Percentiles rank a stretch among this genome's conserved stretches.
These are phyloP conservation scores for Epinephelus malabaricus DNA, from an alignment of 2,797 vertebrate genomes.

Conservation along the genomic window DNA sequence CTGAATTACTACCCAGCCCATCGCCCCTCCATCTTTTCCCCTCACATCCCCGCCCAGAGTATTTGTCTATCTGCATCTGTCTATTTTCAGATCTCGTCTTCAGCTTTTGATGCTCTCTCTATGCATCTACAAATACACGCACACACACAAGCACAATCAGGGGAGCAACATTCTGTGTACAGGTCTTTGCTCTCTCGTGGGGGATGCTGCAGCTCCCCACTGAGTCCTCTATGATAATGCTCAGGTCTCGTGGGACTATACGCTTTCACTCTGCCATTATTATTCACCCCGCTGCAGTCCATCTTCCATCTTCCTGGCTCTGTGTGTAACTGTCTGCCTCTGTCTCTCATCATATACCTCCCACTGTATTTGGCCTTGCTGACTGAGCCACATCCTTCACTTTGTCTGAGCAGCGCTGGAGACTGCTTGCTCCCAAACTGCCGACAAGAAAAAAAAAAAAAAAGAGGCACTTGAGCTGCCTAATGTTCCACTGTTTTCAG, in stretches of 20 bases:
- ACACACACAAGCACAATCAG: conserved; percentile 6
- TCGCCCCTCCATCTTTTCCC: conserved; percentile 19
- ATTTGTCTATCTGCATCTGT: conserved; percentile 22
- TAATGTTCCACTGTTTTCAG: conserved; percentile 23
- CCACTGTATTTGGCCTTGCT: conserved; percentile 61
- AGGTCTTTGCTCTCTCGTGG: conserved; percentile 48
- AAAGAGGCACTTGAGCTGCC: conserved; percentile 16
- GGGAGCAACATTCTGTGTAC: conserved; percentile 18
- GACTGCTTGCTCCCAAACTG: conserved; percentile 30
- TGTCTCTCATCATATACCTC: conserved; percentile 65
- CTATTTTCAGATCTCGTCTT: conserved; percentile 31
- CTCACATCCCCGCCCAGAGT: conserved; percentile 5
- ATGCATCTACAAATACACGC: not conserved
- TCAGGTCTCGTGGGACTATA: conserved; percentile 47
- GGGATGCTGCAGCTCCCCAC: conserved; percentile 52
- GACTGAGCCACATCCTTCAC: conserved; percentile 64
- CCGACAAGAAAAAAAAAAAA: not conserved
- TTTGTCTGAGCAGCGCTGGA: conserved; percentile 18
- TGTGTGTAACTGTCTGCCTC: conserved; percentile 46
- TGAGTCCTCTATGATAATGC: conserved; percentile 53
- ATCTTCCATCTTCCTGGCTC: conserved; percentile 43
- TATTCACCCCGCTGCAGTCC: conserved; percentile 52
- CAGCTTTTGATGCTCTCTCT: conserved; percentile 27
- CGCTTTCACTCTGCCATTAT: conserved; percentile 53
- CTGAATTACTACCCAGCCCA: conserved; percentile 60